Percentiles rank a stretch among this genome's conserved stretches.
Evolutionary conservation across 2,113 vertebrate genomes (phyloP).

Genomic region (Myotis davidii): DNA sequence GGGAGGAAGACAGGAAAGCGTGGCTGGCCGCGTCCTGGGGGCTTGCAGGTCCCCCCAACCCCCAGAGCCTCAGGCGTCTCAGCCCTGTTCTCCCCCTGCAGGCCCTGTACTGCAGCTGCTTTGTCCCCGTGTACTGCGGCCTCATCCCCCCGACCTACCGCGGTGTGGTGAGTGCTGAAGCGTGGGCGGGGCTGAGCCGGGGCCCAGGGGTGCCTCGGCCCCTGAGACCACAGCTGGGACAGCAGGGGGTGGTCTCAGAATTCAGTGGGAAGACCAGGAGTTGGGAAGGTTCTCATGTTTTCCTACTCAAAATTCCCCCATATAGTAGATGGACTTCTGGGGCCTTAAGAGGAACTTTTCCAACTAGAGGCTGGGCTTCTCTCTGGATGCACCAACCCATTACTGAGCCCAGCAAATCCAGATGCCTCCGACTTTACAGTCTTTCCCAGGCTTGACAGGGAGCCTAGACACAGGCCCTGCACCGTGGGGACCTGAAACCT

Average conservation of each 20-base stretch:
- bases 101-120: constrained; percentile 95
- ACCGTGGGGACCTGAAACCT: rapidly evolving
- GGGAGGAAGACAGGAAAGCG: neutral
- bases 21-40: neutral
- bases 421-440: neutral
- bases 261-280: neutral
- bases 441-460: neutral
- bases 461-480: neutral
- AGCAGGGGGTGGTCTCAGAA: neutral
- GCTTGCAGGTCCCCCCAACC: rapidly evolving
- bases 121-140: constrained; percentile 92
- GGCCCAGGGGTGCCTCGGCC: neutral
- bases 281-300: neutral
- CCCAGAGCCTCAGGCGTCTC: rapidly evolving
- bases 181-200: rapidly evolving
- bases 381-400: neutral
- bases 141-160: constrained; percentile 89
- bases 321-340: neutral
- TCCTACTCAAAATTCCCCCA: neutral
- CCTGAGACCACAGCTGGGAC: neutral
- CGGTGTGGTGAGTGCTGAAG: constrained; percentile 84
- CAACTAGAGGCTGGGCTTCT: rapidly evolving
- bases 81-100: constrained; percentile 70
- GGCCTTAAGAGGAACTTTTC: neutral
- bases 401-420: neutral